A percentile compares a stretch with the other conserved stretches of the same genome.
These are phyloP conservation scores for Drosophila borborema DNA, from an alignment of 2,888 invertebrate genomes.

Conservation along the genomic window DNA sequence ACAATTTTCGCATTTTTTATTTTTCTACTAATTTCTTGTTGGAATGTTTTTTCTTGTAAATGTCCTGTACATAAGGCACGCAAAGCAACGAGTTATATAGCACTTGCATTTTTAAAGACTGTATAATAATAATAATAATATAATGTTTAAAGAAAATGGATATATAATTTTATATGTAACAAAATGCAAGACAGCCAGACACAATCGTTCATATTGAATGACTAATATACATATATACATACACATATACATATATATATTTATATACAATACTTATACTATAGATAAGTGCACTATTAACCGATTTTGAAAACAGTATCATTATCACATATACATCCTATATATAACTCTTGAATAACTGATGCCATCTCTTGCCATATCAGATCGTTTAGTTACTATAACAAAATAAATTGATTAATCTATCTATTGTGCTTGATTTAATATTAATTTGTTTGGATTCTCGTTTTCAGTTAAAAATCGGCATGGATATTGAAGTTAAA, in stretches of 20 bases:
- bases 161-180: conserved; percentile 24
- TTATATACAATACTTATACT: conserved; percentile 5
- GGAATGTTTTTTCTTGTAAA: conserved; percentile 42
- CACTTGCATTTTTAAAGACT: conserved; percentile 72
- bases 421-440: conserved; percentile 34
- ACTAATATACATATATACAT: conserved; percentile 26
- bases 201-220: conserved; percentile 82
- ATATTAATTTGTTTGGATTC: conserved; percentile 40
- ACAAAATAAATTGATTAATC: conserved; percentile 16
- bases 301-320: conserved; percentile 27
- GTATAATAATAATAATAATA: conserved; percentile 42
- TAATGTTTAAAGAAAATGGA: conserved; percentile 5
- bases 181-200: conserved; percentile 43
- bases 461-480: conserved; percentile 78
- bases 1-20: conserved; percentile 12
- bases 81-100: conserved; percentile 29
- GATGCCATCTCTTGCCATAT: conserved; percentile 45
- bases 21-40: conserved; percentile 27
- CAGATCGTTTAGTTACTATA: conserved; percentile 28
- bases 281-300: conserved; percentile 33
- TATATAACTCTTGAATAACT: conserved; percentile 23
- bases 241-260: conserved; percentile 23
- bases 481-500: conserved; percentile 82
- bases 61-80: conserved; percentile 34
- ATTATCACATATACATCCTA: conserved; percentile 18